phyloP scores from a whole-genome alignment of 2,888 invertebrate genomes.

The Cactoblastis cactorum region DNA sequence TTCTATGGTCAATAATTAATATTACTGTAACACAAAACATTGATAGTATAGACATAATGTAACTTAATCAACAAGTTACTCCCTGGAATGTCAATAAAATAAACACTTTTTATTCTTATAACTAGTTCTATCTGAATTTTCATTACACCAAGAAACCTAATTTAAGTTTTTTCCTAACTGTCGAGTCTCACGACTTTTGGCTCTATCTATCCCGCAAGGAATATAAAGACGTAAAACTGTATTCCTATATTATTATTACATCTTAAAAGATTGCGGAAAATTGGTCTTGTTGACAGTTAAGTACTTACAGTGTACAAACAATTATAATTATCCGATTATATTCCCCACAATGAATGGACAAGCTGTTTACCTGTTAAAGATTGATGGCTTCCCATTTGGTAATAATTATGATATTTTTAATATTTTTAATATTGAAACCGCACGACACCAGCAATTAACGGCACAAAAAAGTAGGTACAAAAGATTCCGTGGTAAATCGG shows the following conservation, averaged over 20 bases:
- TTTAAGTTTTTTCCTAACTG: no score
- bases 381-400: not conserved
- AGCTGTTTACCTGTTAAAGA: not conserved
- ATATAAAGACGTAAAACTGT: no score
- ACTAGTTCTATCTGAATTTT: no score
- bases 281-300: not conserved
- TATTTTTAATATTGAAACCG: not conserved
- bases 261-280: not conserved
- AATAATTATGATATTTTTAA: conserved; percentile 1
- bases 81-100: no score
- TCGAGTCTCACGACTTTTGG: no score
- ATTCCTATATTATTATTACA: not conserved
- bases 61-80: no score
- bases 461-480: not conserved
- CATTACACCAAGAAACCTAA: no score
- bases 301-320: not conserved
- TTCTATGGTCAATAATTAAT: not conserved
- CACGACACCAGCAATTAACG: not conserved
- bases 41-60: not conserved
- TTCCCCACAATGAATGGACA: not conserved
- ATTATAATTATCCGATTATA: not conserved
- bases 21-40: not conserved
- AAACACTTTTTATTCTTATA: no score
- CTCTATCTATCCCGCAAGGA: no score
- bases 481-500: no score